Base-by-base conservation (phyloP, 2,888 invertebrate species). In the Tricholauxania praeusta region DNA sequence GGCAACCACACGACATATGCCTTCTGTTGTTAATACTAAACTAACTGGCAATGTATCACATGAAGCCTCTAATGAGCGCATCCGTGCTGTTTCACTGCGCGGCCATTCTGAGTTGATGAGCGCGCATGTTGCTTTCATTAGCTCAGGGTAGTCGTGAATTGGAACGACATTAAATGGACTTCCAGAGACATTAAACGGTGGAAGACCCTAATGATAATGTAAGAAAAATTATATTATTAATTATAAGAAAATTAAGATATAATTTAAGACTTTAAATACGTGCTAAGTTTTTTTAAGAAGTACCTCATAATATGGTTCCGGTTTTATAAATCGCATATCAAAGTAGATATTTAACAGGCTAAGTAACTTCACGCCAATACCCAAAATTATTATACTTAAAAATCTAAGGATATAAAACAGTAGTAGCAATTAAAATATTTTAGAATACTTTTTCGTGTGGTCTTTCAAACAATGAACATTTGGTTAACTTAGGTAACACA, bases 81-180 rank as follows among this genome's bases (percentile, higher is more conserved):
- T 90, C 82, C 96, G 90, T 73, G 94, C 94, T 52, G 92, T 92
- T 85, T 92, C 91, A 82, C 95, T 94, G 80, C 95, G 90, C 76
- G 93, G 93, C 96, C 96, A 96, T 89, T 96, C 94, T n/a, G 92
- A 91, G 85, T 96, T 96, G 78, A 96, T 91, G 72, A 96, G 88
- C 79, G 90, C 89, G 84, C 93, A 94, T 83, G 94, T 94, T 82
- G 91, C 89, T 83, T 89, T 89, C 79, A 92, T 89, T 83, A 92
- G 91, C 84, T 95, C 90, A 59, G 93, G 92, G 82, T 92, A 88
- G 80, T 91, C 89, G 83, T 95, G 95, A 75, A 95, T 89, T 74
- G 91, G 91, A 81, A 94, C 88, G 77, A 94, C 91, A 82, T 86
- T 84, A 75, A 87, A 88, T 55, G 87, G 87, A 79, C 86, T 87